Base-by-base conservation (phyloP, 2,888 invertebrate genomes). In the Empis stercorea region DNA sequence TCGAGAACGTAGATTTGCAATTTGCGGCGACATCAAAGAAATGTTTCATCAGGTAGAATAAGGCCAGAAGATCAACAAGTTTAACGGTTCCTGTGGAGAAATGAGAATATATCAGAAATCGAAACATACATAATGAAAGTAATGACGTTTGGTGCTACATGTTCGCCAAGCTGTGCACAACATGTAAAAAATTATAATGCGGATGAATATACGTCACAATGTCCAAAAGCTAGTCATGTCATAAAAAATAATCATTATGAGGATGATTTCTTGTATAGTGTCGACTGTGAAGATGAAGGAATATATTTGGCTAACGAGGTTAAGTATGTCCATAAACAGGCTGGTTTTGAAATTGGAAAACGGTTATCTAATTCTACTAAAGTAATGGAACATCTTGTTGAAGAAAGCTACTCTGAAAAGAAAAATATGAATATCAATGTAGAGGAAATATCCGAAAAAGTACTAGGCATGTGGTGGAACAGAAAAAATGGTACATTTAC, bases 1-100 rank as follows among this genome's bases (percentile, higher is more conserved):
- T 51, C 52, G 66, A 14, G 60, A 61, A 53, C 48, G 57, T 36
- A 52, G 45, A 32, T 48, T 64, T 4, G 66, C 61, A 2, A 54
- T 68, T 3, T 54, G 54, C 13, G 62, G 56, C 11, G 60, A 61
- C 46, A 56, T 61, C 1, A 50, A 42, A 46, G 55, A 54, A 52
- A 60, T 60, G 59, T 61, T 59, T 30, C 52, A 59, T 13, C 46
- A 57, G 7, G 46, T 11, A 48, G 48, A 20, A 56, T 64, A 11
- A 42, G 50, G 4, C 10, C 50, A 13, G 52, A 57, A 39, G 61
- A 62, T 46, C 55, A 58, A 47, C 48, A 59, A 23, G 57, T 58
- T 1, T 48, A 53, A 32, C 14, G 59, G 6, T 59, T 61, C 46
- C 38, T 60, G 32, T 52, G 59, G 56, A 50, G 59, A 9, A 17